phyloP scores from a whole-genome alignment of 1,140 invertebrate genomes.

The Lamellibrachia luymesi region DNA sequence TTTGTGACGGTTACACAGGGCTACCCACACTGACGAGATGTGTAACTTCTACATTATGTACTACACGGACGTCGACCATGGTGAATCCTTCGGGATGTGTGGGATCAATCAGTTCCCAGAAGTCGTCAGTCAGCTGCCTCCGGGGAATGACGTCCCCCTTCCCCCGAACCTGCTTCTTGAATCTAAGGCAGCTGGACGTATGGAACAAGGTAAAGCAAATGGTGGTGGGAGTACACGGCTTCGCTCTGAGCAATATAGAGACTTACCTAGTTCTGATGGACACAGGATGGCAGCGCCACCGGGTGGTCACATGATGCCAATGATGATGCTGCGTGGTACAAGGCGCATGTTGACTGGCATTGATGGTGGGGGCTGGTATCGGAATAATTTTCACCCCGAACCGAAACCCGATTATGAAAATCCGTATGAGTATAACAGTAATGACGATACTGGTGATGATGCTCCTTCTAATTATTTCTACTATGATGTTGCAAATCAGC shows the following conservation, averaged over 20 bases:
- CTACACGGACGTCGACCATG: constrained; percentile 76
- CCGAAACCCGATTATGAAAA: background rate
- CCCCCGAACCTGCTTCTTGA: constrained; percentile 58
- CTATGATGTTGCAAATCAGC: background rate
- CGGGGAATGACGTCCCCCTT: constrained; percentile 50
- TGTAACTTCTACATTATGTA: constrained; percentile 99
- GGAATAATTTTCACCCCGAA: background rate
- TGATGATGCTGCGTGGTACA: constrained; percentile 10
- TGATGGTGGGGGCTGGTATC: background rate
- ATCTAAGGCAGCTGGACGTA: constrained; percentile 49
- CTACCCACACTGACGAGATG: constrained; percentile 95
- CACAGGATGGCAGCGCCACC: background rate
- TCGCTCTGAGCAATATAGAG: background rate
- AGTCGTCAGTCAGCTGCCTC: constrained; percentile 42
- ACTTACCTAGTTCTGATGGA: background rate
- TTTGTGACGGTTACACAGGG: constrained; percentile 56
- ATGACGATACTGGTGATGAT: background rate
- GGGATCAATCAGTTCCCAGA: constrained; percentile 31
- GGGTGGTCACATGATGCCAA: background rate
- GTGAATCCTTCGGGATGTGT: constrained; percentile 34
- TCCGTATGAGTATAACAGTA: constrained; percentile 13
- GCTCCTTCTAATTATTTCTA: background rate
- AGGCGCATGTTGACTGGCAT: constrained; percentile 3
- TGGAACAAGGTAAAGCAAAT: background rate
- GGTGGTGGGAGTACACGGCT: background rate